Conservation (phyloP, 2,797 vertebrate species). For the Holocentrus rufus region DNA sequence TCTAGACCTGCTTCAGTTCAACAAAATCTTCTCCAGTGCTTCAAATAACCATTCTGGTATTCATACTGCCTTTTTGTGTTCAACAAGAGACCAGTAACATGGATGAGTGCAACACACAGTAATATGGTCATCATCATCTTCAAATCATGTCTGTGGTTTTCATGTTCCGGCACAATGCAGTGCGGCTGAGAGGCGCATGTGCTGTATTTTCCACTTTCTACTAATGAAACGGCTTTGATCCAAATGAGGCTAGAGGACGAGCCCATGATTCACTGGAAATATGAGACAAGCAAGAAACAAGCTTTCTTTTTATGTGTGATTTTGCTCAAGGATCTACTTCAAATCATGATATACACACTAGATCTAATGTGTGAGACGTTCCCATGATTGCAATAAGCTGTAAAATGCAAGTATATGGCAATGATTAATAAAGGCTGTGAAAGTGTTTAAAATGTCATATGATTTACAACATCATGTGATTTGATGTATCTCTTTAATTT, state of each 20-base stretch:
- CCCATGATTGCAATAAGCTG: background rate
- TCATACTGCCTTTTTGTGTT: conserved; percentile 1
- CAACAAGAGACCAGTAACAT: conserved; percentile 8
- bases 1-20: too few relatives aligned
- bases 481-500: background rate
- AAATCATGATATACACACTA: background rate
- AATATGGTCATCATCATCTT: conserved; percentile 9
- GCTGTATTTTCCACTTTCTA: conserved; percentile 55
- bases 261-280: conserved; percentile 49
- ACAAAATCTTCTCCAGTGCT: background rate
- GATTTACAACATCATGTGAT: background rate
- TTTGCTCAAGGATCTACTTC: background rate
- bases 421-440: background rate
- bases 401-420: background rate
- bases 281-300: conserved; percentile 14
- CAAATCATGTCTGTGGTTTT: conserved; percentile 37
- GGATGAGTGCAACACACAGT: conserved; percentile 13
- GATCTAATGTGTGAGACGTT: background rate
- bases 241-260: conserved; percentile 22
- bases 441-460: background rate
- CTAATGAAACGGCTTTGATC: conserved; percentile 33
- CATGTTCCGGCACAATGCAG: conserved; percentile 24
- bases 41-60: background rate
- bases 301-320: background rate
- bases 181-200: conserved; percentile 6